Percentiles rank a stretch among this genome's conserved stretches.
Evolutionary conservation across 2,888 invertebrate genomes (phyloP).

Genomic region (Drepana falcataria): DNA sequence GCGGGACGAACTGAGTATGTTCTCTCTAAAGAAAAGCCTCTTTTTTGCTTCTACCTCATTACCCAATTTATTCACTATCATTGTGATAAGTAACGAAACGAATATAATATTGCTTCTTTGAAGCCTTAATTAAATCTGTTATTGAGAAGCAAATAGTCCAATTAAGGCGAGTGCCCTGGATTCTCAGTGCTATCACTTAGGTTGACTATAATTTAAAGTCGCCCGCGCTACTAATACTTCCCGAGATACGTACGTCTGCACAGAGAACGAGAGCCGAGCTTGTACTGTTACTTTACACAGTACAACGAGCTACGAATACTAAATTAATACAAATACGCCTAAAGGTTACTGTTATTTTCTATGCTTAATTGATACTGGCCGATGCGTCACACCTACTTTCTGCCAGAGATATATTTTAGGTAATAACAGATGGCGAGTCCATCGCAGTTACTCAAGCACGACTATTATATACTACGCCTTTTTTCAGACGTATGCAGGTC

Average conservation of each 20-base stretch:
- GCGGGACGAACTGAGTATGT: no score
- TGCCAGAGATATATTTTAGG: no score
- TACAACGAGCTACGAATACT: neutral
- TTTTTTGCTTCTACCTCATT: no score
- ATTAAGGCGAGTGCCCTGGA: conserved; percentile 23
- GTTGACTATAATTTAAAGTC: conserved; percentile 43
- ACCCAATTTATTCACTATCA: neutral
- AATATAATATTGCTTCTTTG: neutral
- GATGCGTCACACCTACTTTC: no score
- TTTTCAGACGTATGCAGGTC: no score
- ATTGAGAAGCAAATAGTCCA: conserved; percentile 21
- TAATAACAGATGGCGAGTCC: no score
- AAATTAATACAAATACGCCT: neutral
- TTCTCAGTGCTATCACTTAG: conserved; percentile 25
- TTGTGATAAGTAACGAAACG: neutral
- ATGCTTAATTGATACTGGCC: no score
- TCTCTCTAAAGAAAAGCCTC: no score
- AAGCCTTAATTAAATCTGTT: neutral
- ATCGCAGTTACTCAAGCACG: no score
- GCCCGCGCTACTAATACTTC: conserved; percentile 22
- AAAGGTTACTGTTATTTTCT: no score
- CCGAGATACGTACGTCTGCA: neutral
- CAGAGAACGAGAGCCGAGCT: neutral
- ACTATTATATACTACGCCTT: no score
- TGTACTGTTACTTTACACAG: neutral